Percentiles rank a stretch among this genome's conserved stretches.
These are phyloP conservation scores for Pluvianellus socialis DNA, from an alignment of 2,113 vertebrate species.

Conservation along the genomic window DNA sequence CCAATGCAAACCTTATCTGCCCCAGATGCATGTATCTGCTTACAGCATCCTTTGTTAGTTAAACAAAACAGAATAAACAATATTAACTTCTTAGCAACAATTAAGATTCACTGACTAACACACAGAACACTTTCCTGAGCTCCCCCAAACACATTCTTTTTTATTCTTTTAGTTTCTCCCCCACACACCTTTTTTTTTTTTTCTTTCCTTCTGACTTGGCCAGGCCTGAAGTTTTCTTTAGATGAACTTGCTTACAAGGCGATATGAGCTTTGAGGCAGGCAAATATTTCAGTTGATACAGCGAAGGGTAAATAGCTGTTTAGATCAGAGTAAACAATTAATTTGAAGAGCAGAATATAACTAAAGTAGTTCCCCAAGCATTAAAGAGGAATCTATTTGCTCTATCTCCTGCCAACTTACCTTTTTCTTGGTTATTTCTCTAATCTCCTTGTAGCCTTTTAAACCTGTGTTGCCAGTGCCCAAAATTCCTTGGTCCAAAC, in stretches of 20 bases:
- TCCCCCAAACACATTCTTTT: slow-evolving; percentile 9
- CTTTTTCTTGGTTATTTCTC: not conserved
- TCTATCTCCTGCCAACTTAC: not conserved
- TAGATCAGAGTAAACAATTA: not conserved
- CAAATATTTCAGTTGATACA: not conserved
- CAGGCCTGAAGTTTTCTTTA: not conserved
- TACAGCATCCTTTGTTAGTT: slow-evolving; percentile 59
- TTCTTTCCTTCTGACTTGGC: not conserved
- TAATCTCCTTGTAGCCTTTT: not conserved
- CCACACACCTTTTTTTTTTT: not conserved
- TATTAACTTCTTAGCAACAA: no score
- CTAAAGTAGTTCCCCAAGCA: not conserved
- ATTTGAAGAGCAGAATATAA: not conserved
- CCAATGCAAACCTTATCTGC: slow-evolving; percentile 54
- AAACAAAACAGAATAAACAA: slow-evolving; percentile 65
- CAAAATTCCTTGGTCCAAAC: not conserved
- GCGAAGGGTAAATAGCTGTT: not conserved
- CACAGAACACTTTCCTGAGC: not conserved
- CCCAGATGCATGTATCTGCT: slow-evolving; percentile 28
- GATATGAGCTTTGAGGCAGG: not conserved
- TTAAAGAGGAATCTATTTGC: not conserved
- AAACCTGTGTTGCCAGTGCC: not conserved
- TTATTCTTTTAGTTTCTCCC: not conserved
- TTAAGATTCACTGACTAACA: slow-evolving; percentile 45
- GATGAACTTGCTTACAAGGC: not conserved